phyloP scores from a whole-genome alignment of 2,797 vertebrate species.

The Neosilurus hyrtlii region DNA sequence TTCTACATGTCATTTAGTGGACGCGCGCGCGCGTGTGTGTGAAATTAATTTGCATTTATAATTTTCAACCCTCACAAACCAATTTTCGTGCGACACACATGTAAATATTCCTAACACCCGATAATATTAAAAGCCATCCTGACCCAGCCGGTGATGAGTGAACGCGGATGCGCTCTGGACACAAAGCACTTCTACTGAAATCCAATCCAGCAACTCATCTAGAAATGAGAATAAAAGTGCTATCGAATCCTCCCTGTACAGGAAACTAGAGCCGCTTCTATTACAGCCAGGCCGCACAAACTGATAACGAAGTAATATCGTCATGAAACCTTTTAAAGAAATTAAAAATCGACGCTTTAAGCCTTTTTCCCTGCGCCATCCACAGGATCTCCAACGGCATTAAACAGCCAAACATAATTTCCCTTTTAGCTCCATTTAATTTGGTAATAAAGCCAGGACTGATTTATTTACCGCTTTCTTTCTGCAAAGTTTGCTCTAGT shows the following conservation, averaged over 20 bases:
- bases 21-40: too few species aligned
- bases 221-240: neutral
- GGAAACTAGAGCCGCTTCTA: neutral
- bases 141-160: too few species aligned
- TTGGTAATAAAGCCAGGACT: too few species aligned
- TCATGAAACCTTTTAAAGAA: too few species aligned
- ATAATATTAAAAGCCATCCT: neutral
- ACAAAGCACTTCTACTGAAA: neutral
- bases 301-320: neutral
- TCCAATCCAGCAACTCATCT: neutral
- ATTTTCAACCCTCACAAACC: too few species aligned
- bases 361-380: too few species aligned
- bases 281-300: neutral
- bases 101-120: neutral
- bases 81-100: neutral
- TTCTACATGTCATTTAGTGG: neutral
- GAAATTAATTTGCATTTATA: too few species aligned
- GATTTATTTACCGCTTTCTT: neutral
- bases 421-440: neutral
- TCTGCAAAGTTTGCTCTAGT: neutral
- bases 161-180: neutral
- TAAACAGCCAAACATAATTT: too few species aligned
- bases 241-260: neutral
- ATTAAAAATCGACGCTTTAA: too few species aligned
- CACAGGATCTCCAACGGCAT: too few species aligned